A percentile compares a stretch with the other conserved stretches of the same genome.
Evolutionary conservation across 2,113 vertebrate genomes (phyloP).

Genomic region (Dermatemys mawii): DNA sequence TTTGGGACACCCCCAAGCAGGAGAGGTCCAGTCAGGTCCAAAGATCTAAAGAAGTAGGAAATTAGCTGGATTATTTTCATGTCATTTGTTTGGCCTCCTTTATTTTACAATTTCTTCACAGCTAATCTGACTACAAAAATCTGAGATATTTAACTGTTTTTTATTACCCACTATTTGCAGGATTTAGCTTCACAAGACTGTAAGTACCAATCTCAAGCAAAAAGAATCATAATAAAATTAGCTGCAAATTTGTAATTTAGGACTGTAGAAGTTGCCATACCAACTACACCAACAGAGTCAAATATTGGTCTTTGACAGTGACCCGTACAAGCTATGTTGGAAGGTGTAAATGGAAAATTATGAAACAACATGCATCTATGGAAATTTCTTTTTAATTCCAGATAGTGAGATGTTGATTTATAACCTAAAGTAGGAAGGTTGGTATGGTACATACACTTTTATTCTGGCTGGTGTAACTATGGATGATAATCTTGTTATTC

Average conservation of each 20-base stretch:
- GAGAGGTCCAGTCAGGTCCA: conserved; percentile 95
- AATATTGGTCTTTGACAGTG: not conserved
- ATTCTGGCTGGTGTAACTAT: not conserved
- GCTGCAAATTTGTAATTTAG: not conserved
- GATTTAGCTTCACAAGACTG: not conserved
- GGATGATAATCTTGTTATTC: not conserved
- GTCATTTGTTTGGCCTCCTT: not conserved
- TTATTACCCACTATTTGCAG: not conserved
- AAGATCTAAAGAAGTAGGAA: conserved; percentile 81
- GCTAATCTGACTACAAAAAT: not conserved
- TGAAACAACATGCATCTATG: not conserved
- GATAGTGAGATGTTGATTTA: not conserved
- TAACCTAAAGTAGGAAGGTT: not conserved
- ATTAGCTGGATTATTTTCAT: not conserved
- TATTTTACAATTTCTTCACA: not conserved
- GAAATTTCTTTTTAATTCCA: not conserved
- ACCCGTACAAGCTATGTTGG: not conserved
- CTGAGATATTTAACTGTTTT: not conserved
- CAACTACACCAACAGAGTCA: not conserved
- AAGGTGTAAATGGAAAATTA: not conserved
- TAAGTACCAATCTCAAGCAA: not conserved
- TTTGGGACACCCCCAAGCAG: conserved; percentile 95
- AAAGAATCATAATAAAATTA: not conserved
- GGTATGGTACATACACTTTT: not conserved
- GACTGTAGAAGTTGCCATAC: not conserved